Evolutionary conservation across 1,140 invertebrate species (phyloP).

Genomic region (Nasonia longicornis): DNA sequence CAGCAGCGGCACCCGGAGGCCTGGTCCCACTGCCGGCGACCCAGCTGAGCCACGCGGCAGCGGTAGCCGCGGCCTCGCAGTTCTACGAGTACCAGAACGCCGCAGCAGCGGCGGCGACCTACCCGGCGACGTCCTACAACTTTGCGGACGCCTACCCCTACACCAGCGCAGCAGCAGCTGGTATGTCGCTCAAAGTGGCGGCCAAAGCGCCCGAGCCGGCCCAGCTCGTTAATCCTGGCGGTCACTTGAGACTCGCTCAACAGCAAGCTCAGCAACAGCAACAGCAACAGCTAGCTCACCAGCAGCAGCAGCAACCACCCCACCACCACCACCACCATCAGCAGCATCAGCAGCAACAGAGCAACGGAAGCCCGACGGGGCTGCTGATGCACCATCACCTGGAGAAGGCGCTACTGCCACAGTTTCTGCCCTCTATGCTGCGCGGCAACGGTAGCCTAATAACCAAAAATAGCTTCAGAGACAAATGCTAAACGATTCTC

Average conservation of each 20-base stretch:
- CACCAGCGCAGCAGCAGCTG: conserved; percentile 74
- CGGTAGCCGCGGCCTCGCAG: conserved; percentile 78
- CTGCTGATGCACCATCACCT: conserved; percentile 59
- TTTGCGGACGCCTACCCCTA: conserved; percentile 80
- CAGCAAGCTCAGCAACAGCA: conserved; percentile 56
- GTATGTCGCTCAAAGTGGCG: conserved; percentile 60
- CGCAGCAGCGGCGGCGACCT: conserved; percentile 76
- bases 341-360: conserved; percentile 55
- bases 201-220: conserved; percentile 42
- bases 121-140: conserved; percentile 78
- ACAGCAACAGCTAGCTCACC: conserved; percentile 52
- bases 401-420: conserved; percentile 65
- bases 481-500: conserved; percentile 13
- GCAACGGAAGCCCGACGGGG: conserved; percentile 56
- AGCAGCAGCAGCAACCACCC: conserved; percentile 35
- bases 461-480: conserved; percentile 13
- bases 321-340: conserved; percentile 39
- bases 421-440: conserved; percentile 64
- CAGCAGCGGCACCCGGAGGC: conserved; percentile 73
- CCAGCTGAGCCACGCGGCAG: conserved; percentile 79
- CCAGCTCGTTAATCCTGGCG: conserved; percentile 15
- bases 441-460: conserved; percentile 64
- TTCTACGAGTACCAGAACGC: conserved; percentile 81
- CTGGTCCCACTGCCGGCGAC: conserved; percentile 73
- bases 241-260: conserved; percentile 46